Evolutionary conservation across 2,113 vertebrate species (phyloP), one percentile per base, ranked within the genome.

Genomic region (Dendropsophus ebraccatus): DNA sequence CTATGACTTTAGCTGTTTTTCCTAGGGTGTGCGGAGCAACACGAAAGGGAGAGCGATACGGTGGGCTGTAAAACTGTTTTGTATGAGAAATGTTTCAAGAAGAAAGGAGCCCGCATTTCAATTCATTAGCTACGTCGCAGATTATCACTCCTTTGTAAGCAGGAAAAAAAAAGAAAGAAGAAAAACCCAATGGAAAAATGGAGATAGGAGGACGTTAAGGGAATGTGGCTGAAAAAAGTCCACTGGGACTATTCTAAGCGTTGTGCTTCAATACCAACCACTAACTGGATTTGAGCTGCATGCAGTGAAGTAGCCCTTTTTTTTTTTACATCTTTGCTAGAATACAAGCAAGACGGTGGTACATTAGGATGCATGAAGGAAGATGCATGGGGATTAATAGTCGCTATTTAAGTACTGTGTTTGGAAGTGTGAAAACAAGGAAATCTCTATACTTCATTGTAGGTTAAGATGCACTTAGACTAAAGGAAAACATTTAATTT

Each of bases 401-500:
- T 62, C 52, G 52, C 69, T 74, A 74, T 81, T 87, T 81, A 87
- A 81, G 52, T 58, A 72, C 35, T 62, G 54, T 81, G 78, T 72
- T 81, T 74, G 50, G 52, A 87, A 74, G 85, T 87, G 85, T 81
- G 85, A 87, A 87, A 87, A 87, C 76, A 81, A 72, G 67, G 28
- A 80, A 81, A 87, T 87, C 50, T 73, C 85, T 74, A 81, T 62
- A 81, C 67, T 87, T 87, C 77, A 87, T 81, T 87, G 85, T 41
- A 87, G 85, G 85, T 81, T 87, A 87, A 74, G 85, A 87, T 81
- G 85, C 78, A 87, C 85, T 87, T 81, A 81, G 78, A 87, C 65
- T 87, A 87, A 60, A 87, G 78, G 85, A 87, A 81, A 87, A 87
- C 85, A 87, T 87, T 87, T 87, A 87, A 87, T 87, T 81, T 87